Base-by-base conservation (phyloP, 2,888 invertebrate genomes). In the Chamaedrilus cognettii region DNA sequence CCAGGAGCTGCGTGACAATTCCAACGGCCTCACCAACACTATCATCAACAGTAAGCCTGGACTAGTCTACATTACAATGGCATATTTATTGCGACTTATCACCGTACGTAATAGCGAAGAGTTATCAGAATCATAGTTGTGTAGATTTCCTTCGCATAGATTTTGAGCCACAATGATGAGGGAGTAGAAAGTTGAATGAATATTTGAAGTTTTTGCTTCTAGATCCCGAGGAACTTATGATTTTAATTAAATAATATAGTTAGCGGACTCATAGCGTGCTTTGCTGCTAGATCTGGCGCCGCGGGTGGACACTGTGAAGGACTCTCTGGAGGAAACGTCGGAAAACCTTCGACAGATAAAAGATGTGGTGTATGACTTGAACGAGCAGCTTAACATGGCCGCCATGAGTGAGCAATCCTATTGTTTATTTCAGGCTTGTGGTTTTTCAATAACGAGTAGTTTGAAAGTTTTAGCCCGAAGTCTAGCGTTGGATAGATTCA, bases 301-400 rank as follows among this genome's bases (percentile, higher is more conserved):
- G 19, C 66, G 67, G 23, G 55, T 72, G 19, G 52, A 57, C 19
- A 57, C 32, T n/a, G 70, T 76, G 3, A 66, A 70, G 63, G 68
- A 65, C 19, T 71, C 73, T 57, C 67, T 75, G 52, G 76, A 67
- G 51, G 65, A 68, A 52, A 71, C 77, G 51, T 72, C 78, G 66
- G 64, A 74, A 35, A 67, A 75, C 50, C 68, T 77, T 33, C 66
- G 74, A 51, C 66, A 74, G 59, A 73, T 73, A 7, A 64, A 69
- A 11, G 61, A 55, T 26, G 71, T 66, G 28, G 70, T 77, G 11
- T 68, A 72, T 30, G 64, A 71, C 34, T 74, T 77, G 30, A 66
- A 72, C 15, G 68, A 75, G 42, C 70, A 71, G 34, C 73, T 78
- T 7, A 72, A 76, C 56, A 75, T 71, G 50, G 33, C 50, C n/a